Evolutionary conservation across 1,140 invertebrate genomes (phyloP).

Genomic region (Scaptomyza montana): DNA sequence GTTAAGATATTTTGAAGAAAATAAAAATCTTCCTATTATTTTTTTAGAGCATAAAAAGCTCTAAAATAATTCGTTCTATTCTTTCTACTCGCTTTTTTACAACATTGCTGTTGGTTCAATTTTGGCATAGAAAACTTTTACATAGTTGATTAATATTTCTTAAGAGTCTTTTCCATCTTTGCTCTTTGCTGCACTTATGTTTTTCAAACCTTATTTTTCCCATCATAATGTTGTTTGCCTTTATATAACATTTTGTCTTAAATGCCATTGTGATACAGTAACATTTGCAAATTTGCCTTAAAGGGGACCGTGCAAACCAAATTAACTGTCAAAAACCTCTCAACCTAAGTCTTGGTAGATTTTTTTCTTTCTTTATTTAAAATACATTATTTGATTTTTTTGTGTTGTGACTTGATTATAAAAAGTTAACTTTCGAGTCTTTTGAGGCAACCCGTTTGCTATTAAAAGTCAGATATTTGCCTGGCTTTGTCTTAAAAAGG

Average conservation of each 20-base stretch:
- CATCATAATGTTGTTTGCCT: neutral
- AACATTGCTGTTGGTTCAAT: too few relatives aligned
- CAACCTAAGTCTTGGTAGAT: conserved; percentile 5
- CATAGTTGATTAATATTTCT: neutral
- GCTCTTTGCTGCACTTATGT: too few relatives aligned
- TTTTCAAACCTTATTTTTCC: too few relatives aligned
- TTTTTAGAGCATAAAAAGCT: too few relatives aligned
- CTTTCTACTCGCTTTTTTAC: too few relatives aligned
- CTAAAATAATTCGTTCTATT: too few relatives aligned
- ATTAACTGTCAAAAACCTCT: conserved; percentile 4
- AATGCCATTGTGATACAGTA: neutral
- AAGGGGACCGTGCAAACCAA: neutral
- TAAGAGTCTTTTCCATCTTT: too few relatives aligned
- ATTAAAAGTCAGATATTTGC: conserved; percentile 74
- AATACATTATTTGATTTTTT: conserved; percentile 7
- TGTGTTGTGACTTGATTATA: conserved; percentile 18
- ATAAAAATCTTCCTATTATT: too few relatives aligned
- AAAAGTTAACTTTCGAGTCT: conserved; percentile 75
- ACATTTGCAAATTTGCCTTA: neutral
- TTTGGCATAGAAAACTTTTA: too few relatives aligned
- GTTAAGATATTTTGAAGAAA: too few relatives aligned
- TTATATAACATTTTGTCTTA: neutral
- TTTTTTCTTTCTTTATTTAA: conserved; percentile 16
- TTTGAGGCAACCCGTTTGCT: conserved; percentile 67
- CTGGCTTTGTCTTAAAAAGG: conserved; percentile 51